phyloP scores from a whole-genome alignment of 2,113 vertebrate species.

The Oriolus oriolus region DNA sequence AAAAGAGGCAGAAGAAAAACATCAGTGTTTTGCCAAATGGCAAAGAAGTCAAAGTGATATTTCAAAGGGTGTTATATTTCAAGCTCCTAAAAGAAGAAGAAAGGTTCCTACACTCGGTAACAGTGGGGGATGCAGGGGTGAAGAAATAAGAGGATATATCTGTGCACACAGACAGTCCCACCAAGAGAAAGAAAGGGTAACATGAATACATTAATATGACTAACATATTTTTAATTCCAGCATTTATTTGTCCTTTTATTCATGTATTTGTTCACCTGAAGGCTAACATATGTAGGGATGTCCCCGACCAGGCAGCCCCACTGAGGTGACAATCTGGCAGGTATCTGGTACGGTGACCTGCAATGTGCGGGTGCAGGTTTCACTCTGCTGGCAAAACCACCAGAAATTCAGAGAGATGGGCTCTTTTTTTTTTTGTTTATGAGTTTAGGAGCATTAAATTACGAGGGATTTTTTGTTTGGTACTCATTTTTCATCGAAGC shows the following conservation, averaged over 20 bases:
- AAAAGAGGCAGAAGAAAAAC: not conserved
- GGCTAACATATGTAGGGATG: not conserved
- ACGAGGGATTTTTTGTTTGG: not conserved
- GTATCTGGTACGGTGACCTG: not conserved
- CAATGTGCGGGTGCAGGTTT: rapidly evolving
- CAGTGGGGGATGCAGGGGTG: not conserved
- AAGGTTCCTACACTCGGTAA: not conserved
- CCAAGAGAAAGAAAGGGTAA: not conserved
- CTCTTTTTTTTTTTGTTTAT: not conserved
- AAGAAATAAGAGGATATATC: not conserved
- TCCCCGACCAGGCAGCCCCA: not conserved
- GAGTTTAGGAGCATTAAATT: not conserved
- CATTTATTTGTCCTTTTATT: not conserved
- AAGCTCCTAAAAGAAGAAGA: not conserved
- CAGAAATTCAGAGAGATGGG: not conserved
- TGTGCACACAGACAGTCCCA: not conserved
- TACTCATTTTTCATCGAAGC: not conserved
- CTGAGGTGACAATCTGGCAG: not conserved
- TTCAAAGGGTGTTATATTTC: not conserved
- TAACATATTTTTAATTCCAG: not conserved
- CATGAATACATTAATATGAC: not conserved
- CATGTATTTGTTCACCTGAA: not conserved
- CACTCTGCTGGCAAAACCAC: not conserved
- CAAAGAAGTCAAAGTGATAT: not conserved
- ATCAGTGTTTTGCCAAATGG: not conserved